These are phyloP conservation scores for Zaprionus bogoriensis DNA, from an alignment of 2,888 invertebrate species.

Conservation along the genomic window DNA sequence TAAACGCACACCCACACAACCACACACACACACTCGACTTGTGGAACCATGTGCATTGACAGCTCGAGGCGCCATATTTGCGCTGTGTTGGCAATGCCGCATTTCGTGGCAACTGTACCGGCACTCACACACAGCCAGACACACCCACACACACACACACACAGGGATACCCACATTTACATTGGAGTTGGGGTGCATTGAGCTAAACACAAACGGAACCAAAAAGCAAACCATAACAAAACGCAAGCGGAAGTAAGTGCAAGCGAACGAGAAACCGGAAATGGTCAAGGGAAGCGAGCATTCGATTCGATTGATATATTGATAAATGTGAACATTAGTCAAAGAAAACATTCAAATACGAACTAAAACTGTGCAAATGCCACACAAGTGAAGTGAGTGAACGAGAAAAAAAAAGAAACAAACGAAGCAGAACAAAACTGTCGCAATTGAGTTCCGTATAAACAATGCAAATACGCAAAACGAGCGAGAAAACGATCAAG, in stretches of 20 bases:
- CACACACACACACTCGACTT: neutral
- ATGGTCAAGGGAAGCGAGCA: slow-evolving; percentile 18
- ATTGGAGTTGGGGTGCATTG: slow-evolving; percentile 82
- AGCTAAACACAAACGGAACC: slow-evolving; percentile 38
- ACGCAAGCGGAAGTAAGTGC: slow-evolving; percentile 18
- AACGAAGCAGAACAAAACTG: slow-evolving; percentile 6
- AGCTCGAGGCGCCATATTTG: neutral
- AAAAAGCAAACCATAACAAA: slow-evolving; percentile 21
- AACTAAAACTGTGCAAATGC: slow-evolving; percentile 16
- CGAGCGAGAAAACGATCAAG: too few relatives aligned
- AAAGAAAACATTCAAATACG: neutral
- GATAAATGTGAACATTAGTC: slow-evolving; percentile 2
- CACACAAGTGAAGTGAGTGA: slow-evolving; percentile 33
- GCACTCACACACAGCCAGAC: slow-evolving; percentile 14
- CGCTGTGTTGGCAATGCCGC: slow-evolving; percentile 16
- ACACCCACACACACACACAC: slow-evolving; percentile 19
- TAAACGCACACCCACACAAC: neutral
- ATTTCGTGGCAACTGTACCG: slow-evolving; percentile 19
- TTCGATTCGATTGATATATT: neutral
- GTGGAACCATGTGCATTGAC: slow-evolving; percentile 13
- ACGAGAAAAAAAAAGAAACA: slow-evolving; percentile 1
- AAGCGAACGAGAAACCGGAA: slow-evolving; percentile 25
- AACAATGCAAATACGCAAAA: slow-evolving; percentile 3
- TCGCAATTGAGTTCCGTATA: slow-evolving; percentile 11
- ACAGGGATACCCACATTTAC: slow-evolving; percentile 25